Evolutionary conservation across 2,113 vertebrate species (phyloP).

Genomic region (Carassius carassius): DNA sequence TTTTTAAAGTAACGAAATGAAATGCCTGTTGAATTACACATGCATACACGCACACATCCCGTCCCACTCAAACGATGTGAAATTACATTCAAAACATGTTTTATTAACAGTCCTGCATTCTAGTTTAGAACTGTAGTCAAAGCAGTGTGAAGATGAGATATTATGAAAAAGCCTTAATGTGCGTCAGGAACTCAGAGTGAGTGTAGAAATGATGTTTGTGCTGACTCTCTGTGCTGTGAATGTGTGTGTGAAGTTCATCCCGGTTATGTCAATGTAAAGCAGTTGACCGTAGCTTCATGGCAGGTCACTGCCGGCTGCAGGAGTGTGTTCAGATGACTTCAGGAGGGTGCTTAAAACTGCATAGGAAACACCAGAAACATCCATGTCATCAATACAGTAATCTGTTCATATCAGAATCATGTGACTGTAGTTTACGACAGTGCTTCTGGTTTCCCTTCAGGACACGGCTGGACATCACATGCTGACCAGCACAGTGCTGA

Average conservation of each 20-base stretch:
- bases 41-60: neutral
- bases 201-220: neutral
- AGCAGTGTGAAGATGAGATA: neutral
- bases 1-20: conserved; percentile 65
- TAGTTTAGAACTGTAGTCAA: conserved; percentile 20
- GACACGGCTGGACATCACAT: neutral
- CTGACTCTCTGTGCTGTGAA: neutral
- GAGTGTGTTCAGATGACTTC: conserved; percentile 57
- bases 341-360: conserved; percentile 70
- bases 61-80: conserved; percentile 23
- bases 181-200: neutral
- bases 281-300: neutral
- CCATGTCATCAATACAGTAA: neutral
- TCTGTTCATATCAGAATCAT: neutral
- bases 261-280: neutral
- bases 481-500: neutral
- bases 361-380: conserved; percentile 11
- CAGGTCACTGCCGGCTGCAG: neutral
- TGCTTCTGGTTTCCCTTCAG: neutral
- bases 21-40: conserved; percentile 58
- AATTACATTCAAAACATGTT: conserved; percentile 28
- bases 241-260: neutral
- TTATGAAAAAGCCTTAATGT: neutral
- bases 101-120: conserved; percentile 8
- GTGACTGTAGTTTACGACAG: neutral